Evolutionary conservation across 2,888 invertebrate species (phyloP), one percentile per base, ranked within the genome.

Genomic region (Nomada goodeniana): DNA sequence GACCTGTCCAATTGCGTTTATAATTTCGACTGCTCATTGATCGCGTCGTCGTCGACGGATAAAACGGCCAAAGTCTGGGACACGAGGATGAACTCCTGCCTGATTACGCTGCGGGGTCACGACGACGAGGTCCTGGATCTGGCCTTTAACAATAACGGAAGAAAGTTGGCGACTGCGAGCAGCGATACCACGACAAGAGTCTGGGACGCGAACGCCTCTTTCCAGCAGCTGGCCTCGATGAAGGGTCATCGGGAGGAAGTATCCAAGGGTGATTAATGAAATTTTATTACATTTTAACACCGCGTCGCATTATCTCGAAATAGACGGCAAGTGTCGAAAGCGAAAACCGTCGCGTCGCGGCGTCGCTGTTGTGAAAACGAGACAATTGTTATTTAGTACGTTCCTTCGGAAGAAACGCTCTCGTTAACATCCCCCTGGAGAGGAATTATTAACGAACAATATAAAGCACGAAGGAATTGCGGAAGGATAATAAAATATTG

Each of bases 61-160:
- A 95, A 95, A 89, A 96, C 96, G 42, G 96, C 96, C 18, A 95
- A 95, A 87, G 91, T 97, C 11, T 97, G 97, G 97, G 97, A 97
- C 91, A 92, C 95, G 1, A 94, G 96, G 26, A 95, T 94, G 84
- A 94, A 94, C 63, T 92, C 94, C 55, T 95, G 96, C 77, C 92
- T 96, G 7, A 95, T 95, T n/a, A 95, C 95, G 0, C 95, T 96
- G 0, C 93, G 94, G 0, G 95, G 95, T 0, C 96, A 96, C 87
- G 95, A 95, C 52, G 96, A 96, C 87, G 97, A 96, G 94, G 96
- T 98, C 23, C 92, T 97, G 67, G 97, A 97, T 91, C 95, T 97
- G 60, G 95, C 96, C 80, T 97, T 97, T 93, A 97, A 97, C 94
- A 96, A 95, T 93, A 96, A 96, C 0, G 97, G 97, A 0, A 85